Evolutionary conservation across 2,113 vertebrate genomes (phyloP).

Genomic region (Leucoraja erinaceus): DNA sequence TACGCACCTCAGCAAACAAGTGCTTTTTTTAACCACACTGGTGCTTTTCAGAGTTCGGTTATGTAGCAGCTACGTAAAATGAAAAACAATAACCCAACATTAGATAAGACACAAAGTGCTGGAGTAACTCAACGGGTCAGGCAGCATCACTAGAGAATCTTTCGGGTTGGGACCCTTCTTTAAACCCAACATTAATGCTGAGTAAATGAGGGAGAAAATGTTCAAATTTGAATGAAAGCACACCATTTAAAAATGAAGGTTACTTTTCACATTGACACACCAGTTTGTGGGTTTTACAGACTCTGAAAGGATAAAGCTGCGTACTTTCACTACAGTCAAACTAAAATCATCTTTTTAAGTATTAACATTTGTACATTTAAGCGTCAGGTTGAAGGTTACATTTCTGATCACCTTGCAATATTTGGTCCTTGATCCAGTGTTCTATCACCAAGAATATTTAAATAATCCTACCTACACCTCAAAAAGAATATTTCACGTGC

Average conservation of each 20-base stretch:
- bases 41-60: conserved; percentile 21
- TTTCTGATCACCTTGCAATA: neutral
- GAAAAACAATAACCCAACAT: neutral
- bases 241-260: too few relatives aligned
- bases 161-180: too few relatives aligned
- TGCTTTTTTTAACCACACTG: neutral
- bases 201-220: neutral
- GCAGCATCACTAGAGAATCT: too few relatives aligned
- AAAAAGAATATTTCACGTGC: neutral
- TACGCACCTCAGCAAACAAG: neutral
- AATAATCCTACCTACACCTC: too few relatives aligned
- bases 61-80: neutral
- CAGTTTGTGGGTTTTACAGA: neutral
- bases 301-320: too few relatives aligned
- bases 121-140: too few relatives aligned
- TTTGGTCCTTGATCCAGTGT: neutral
- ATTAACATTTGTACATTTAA: neutral
- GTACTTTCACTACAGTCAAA: too few relatives aligned
- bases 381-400: neutral
- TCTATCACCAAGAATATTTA: neutral
- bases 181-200: neutral
- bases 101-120: too few relatives aligned
- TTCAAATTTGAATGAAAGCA: neutral
- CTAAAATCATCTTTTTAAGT: neutral
- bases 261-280: neutral